These are phyloP conservation scores for Lepisosteus oculatus DNA, from an alignment of 2,113 vertebrate species.

Conservation along the genomic window DNA sequence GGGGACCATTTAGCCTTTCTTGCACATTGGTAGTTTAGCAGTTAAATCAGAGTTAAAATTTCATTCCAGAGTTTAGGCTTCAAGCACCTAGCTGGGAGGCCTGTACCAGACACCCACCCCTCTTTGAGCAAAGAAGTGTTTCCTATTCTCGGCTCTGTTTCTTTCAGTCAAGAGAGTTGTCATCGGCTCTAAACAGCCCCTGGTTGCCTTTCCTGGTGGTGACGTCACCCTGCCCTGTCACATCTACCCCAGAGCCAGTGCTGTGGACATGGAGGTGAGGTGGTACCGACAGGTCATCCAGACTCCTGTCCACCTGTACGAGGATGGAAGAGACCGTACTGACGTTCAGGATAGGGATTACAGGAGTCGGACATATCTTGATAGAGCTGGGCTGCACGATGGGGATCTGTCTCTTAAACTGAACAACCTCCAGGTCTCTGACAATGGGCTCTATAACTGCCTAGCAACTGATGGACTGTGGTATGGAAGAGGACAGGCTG, in stretches of 20 bases:
- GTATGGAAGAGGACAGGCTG: neutral
- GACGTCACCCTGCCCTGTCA: slow-evolving; percentile 2
- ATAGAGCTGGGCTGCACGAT: neutral
- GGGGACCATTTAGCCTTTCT: too few relatives aligned
- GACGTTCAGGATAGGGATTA: neutral
- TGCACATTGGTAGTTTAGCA: too few relatives aligned
- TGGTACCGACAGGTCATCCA: neutral
- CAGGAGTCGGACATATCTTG: neutral
- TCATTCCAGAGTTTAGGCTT: too few relatives aligned
- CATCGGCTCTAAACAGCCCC: neutral
- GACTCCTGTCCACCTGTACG: slow-evolving; percentile 1
- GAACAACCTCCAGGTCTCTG: neutral
- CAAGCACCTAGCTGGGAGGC: neutral
- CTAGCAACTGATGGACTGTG: neutral
- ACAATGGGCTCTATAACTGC: slow-evolving; percentile 7
- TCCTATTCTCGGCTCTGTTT: too few relatives aligned
- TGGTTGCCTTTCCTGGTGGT: neutral
- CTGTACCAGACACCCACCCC: neutral
- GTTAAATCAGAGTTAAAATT: too few relatives aligned
- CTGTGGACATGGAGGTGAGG: slow-evolving; percentile 4
- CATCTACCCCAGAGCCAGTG: neutral
- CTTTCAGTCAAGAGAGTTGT: neutral
- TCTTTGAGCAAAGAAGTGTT: neutral
- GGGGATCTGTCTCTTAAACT: slow-evolving; percentile 11
- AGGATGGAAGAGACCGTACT: neutral